Conservation (phyloP, 2,797 vertebrate species). For the Onychomys torridus region DNA sequence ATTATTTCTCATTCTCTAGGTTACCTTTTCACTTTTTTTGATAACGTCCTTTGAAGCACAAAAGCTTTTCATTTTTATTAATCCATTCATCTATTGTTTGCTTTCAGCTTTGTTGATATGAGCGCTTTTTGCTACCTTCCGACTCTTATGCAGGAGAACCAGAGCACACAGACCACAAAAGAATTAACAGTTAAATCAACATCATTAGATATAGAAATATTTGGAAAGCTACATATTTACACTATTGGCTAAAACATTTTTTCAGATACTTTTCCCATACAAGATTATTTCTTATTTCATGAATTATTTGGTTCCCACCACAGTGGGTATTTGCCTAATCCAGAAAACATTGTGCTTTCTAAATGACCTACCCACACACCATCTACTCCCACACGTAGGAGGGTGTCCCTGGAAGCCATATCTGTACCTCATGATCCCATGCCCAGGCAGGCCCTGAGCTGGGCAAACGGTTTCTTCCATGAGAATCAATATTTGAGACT, state of each 20-base stretch:
- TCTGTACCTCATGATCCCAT: background rate
- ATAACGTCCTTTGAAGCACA: background rate
- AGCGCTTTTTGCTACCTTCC: background rate
- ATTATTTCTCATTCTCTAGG: background rate
- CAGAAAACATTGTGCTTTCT: background rate
- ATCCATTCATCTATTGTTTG: background rate
- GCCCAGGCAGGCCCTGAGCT: background rate
- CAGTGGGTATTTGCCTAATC: background rate
- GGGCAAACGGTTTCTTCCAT: background rate
- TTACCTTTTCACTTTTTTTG: background rate
- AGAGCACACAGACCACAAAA: background rate
- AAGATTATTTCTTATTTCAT: conserved; percentile 7
- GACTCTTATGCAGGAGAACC: no score
- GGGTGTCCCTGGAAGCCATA: background rate
- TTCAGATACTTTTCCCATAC: background rate
- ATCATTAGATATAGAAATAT: background rate
- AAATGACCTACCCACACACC: background rate
- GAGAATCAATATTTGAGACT: background rate
- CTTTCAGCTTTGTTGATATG: background rate
- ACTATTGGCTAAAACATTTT: background rate
- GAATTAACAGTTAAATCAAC: background rate
- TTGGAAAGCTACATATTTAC: background rate
- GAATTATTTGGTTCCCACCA: background rate
- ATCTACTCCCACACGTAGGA: background rate
- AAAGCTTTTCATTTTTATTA: background rate